A percentile compares a stretch with the other conserved stretches of the same genome.
These are phyloP conservation scores for Megaceryle maxima DNA, from an alignment of 2,113 vertebrate species.

Conservation along the genomic window DNA sequence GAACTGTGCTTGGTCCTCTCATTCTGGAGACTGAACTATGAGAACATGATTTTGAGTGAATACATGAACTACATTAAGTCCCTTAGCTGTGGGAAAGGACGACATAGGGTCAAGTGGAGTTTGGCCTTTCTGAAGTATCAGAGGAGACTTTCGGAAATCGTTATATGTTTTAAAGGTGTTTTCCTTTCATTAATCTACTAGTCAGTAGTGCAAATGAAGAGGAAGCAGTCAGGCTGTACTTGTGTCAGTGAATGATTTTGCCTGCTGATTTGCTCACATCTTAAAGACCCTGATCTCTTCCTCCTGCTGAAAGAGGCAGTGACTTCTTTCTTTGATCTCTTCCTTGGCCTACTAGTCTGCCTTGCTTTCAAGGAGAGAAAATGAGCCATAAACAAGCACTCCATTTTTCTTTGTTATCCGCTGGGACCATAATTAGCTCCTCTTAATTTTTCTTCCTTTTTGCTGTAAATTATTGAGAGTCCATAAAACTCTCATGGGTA, in stretches of 20 bases:
- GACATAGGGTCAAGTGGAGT: background rate
- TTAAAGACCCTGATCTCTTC: background rate
- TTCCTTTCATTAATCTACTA: background rate
- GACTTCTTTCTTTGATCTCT: background rate
- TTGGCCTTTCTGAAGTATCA: background rate
- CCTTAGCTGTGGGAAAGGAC: background rate
- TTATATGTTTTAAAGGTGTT: background rate
- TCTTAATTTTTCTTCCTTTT: background rate
- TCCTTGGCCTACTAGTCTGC: background rate
- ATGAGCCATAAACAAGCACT: background rate
- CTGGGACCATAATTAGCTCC: background rate
- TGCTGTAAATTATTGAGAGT: background rate
- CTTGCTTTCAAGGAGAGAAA: background rate
- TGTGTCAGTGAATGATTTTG: background rate
- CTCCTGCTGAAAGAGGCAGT: background rate
- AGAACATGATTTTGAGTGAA: accelerated
- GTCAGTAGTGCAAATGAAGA: background rate
- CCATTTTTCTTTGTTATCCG: background rate
- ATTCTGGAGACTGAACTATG: accelerated
- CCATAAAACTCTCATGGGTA: background rate
- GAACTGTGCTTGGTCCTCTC: background rate
- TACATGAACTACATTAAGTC: accelerated
- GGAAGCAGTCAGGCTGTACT: background rate
- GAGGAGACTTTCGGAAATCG: background rate
- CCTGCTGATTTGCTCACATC: background rate